Conservation (phyloP, 2,888 invertebrate species). For the Drosophila kokeensis region DNA sequence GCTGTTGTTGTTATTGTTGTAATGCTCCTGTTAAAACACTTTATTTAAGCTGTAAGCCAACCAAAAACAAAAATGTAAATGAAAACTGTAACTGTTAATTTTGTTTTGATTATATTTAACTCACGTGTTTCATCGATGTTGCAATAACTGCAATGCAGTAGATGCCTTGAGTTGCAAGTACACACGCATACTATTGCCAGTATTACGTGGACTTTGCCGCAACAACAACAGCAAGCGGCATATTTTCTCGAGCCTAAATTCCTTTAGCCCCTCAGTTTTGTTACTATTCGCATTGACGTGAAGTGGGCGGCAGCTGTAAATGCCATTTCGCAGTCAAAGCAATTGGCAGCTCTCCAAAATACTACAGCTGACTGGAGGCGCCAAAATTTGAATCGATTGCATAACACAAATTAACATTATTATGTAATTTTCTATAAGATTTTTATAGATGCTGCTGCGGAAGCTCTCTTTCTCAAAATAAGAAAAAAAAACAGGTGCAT, state of each 20-base stretch:
- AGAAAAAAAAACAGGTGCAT: too few relatives aligned
- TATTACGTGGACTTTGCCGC: constrained; percentile 33
- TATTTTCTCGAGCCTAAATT: constrained; percentile 18
- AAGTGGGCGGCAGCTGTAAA: constrained; percentile 24
- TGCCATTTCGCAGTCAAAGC: constrained; percentile 1
- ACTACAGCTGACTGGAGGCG: constrained; percentile 11
- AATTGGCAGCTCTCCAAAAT: constrained; percentile 17
- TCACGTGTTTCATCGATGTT: constrained; percentile 51
- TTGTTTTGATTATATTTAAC: constrained; percentile 17
- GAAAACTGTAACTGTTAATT: constrained; percentile 14
- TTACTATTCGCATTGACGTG: constrained; percentile 33
- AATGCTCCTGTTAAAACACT: constrained; percentile 1
- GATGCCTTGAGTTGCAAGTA: constrained; percentile 50
- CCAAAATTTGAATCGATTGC: constrained; percentile 1
- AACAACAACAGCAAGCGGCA: constrained; percentile 48
- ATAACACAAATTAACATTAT: too few relatives aligned
- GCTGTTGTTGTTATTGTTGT: constrained; percentile 4
- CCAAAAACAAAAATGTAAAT: constrained; percentile 4
- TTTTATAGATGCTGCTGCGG: too few relatives aligned
- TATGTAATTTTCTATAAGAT: too few relatives aligned
- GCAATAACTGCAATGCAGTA: constrained; percentile 59
- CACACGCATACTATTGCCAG: constrained; percentile 35
- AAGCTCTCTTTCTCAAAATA: neutral
- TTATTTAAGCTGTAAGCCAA: neutral
- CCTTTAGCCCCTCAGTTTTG: constrained; percentile 36